Evolutionary conservation across 2,797 vertebrate species (phyloP).

Genomic region (Phataginus tetradactyla): DNA sequence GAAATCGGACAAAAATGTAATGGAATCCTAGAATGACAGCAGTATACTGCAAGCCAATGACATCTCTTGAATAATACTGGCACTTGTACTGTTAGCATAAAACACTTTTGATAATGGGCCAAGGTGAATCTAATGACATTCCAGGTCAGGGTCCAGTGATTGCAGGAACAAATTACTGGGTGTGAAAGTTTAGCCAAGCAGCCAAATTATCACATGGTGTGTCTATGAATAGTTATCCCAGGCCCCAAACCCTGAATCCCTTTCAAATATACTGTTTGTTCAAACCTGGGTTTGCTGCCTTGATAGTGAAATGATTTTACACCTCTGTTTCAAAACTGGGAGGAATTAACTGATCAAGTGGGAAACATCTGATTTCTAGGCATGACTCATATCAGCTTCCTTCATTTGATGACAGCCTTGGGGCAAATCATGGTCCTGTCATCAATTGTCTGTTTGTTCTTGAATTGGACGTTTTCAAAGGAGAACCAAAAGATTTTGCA

Average conservation of each 20-base stretch:
- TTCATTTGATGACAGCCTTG: not conserved
- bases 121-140: not conserved
- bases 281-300: not conserved
- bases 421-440: not conserved
- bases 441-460: not conserved
- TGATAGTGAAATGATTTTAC: not conserved
- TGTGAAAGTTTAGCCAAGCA: not conserved
- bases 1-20: not conserved
- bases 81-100: not conserved
- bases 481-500: conserved; percentile 3
- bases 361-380: not conserved
- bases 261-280: not conserved
- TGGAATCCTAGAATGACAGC: not conserved
- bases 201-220: not conserved
- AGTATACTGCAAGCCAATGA: not conserved
- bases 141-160: not conserved
- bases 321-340: not conserved
- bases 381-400: not conserved
- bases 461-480: conserved; percentile 13
- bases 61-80: not conserved
- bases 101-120: not conserved
- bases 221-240: not conserved
- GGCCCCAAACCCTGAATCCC: not conserved
- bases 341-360: not conserved
- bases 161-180: not conserved